A percentile compares a stretch with the other conserved stretches of the same genome.
phyloP scores from a whole-genome alignment of 2,888 invertebrate genomes.

The Drosophila dives region DNA sequence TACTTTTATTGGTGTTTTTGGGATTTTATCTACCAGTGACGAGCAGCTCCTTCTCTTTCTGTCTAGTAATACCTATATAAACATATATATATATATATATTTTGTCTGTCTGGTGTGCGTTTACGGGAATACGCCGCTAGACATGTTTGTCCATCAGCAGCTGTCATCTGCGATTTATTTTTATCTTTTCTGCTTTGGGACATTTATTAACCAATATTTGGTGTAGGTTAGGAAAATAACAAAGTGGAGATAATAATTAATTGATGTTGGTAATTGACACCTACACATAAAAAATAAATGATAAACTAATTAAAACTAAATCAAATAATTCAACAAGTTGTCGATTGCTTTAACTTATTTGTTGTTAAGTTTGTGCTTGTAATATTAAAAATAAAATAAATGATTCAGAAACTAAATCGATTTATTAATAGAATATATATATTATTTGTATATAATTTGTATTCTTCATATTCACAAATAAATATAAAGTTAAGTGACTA shows the following conservation, averaged over 20 bases:
- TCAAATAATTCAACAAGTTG: background rate
- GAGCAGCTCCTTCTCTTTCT: background rate
- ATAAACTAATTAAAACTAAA: background rate
- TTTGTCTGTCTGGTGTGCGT: conserved; percentile 32
- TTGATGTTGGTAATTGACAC: conserved; percentile 44
- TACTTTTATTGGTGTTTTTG: conserved; percentile 48
- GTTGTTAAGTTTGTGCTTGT: background rate
- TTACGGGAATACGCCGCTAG: conserved; percentile 23
- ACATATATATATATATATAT: too few species aligned
- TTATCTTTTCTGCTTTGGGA: conserved; percentile 54
- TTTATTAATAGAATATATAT: too few species aligned
- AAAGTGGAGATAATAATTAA: conserved; percentile 52
- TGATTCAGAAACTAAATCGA: too few species aligned
- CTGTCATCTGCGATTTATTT: conserved; percentile 67
- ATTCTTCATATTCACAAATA: background rate
- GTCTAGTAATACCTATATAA: conserved; percentile 34
- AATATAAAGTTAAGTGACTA: background rate
- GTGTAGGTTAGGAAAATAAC: conserved; percentile 37
- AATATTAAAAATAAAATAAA: background rate
- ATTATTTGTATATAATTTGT: background rate
- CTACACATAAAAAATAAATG: conserved; percentile 9
- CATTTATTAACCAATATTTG: conserved; percentile 66
- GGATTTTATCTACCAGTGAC: conserved; percentile 30
- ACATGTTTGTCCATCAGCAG: conserved; percentile 27
- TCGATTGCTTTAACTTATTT: background rate